A percentile compares a stretch with the other conserved stretches of the same genome.
Evolutionary conservation across 2,797 vertebrate species (phyloP).

Genomic region (Rallus crepitans): DNA sequence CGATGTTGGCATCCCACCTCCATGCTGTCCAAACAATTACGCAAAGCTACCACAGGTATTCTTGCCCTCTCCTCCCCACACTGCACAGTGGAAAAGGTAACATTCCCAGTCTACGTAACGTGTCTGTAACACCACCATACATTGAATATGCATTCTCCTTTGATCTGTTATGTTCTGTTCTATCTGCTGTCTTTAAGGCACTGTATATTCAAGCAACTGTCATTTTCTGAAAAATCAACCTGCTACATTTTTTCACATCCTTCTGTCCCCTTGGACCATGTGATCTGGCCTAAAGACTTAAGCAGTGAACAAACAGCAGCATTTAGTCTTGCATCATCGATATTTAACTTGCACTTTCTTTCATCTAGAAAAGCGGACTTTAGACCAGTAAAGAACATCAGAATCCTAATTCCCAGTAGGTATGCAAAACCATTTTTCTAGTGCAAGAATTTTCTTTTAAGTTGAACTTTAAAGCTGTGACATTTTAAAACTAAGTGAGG

Average conservation of each 20-base stretch:
- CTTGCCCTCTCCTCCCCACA: not conserved
- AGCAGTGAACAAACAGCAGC: not conserved
- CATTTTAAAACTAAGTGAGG: conserved; percentile 7
- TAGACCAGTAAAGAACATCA: not conserved
- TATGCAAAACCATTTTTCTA: not conserved
- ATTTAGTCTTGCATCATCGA: not conserved
- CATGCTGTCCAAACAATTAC: not conserved
- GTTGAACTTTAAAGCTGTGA: not conserved
- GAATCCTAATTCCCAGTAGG: not conserved
- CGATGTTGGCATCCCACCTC: not conserved
- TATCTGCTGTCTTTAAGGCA: not conserved
- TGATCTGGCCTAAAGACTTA: not conserved
- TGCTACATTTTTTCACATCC: not conserved
- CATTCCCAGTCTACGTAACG: not conserved
- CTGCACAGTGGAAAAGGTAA: not conserved
- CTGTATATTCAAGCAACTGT: not conserved
- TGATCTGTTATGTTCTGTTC: not conserved
- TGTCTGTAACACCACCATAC: not conserved
- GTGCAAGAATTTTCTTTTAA: not conserved
- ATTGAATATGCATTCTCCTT: not conserved
- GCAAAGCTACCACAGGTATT: not conserved
- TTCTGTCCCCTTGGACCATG: not conserved
- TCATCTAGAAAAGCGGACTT: not conserved
- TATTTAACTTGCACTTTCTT: not conserved
- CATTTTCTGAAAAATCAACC: not conserved